Base-by-base conservation (phyloP, 2,113 vertebrate species). In the Struthio camelus region DNA sequence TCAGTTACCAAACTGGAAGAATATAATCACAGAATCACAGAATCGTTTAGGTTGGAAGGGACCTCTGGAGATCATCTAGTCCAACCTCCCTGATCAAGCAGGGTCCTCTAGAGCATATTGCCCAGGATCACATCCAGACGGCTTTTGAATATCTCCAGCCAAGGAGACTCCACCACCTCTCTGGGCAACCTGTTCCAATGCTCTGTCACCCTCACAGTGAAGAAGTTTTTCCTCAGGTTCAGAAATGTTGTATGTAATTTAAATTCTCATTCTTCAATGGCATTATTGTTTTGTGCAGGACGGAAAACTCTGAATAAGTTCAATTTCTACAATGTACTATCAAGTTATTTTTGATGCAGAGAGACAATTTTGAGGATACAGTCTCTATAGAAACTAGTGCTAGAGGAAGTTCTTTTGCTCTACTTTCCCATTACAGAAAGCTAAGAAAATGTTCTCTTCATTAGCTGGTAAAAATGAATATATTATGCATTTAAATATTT, bases 371-470 rank as follows among this genome's bases (percentile, higher is more conserved):
- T 93, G 92, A 94, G 75, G 38, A 72, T 83, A 78, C 25, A 85
- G 93, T 97, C 93, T 96, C 97, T 97, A 97, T 93, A 97, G 96
- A 95, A 97, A 97, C 95, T 87, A 85, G 28, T 53, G 44, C n/a
- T 61, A 89, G 80, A 94, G 88, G 72, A 96, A 91, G 67, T 70
- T 67, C 48, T 84, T 84, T 67, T 75, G 30, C 46, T 96, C n/a
- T 71, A 10, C 85, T 94, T 91, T 90, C 50, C 64, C 81, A 66
- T 28, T 82, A 73, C 34, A 80, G 56, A 89, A 90, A 85, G 25
- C 32, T 86, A 93, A 81, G 32, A 48, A 94, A 93, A 89, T 17
- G 20, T 2, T 73, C 38, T 85, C 34, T 87, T 90, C 89, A 72
- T 78, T 89, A 93, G 42, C 14, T 84, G 34, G 38, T 50, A 76